phyloP scores from a whole-genome alignment of 2,113 vertebrate genomes.

The Taurulus bubalis region DNA sequence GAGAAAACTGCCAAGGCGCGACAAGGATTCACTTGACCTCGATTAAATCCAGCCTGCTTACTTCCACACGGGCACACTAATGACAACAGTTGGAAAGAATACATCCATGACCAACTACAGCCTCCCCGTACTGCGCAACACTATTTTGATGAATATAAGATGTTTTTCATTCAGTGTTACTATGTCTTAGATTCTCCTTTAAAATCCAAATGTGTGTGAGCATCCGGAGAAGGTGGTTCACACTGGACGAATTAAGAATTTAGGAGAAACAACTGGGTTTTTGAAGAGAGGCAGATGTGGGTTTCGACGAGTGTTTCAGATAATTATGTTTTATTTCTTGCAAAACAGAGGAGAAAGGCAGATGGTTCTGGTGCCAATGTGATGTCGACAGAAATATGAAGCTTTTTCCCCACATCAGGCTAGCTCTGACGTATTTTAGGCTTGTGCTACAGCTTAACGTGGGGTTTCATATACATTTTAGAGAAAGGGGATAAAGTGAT shows the following conservation, averaged over 20 bases:
- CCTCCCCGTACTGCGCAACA: constrained; percentile 12
- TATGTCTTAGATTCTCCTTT: constrained; percentile 14
- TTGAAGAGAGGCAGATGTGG: neutral
- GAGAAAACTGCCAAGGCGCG: constrained; percentile 11
- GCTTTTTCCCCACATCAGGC: neutral
- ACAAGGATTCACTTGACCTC: constrained; percentile 33
- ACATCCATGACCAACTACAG: constrained; percentile 1
- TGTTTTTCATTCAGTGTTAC: neutral
- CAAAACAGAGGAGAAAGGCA: neutral
- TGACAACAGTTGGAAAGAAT: constrained; percentile 27
- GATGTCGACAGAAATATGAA: constrained; percentile 9
- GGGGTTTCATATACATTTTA: neutral
- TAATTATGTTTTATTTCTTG: neutral
- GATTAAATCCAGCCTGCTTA: constrained; percentile 36
- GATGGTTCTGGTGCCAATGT: neutral
- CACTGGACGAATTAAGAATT: neutral
- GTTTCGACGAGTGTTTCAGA: neutral
- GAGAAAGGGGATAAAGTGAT: neutral
- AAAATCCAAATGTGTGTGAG: neutral
- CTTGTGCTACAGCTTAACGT: neutral
- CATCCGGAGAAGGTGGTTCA: neutral
- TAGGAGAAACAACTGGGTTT: neutral
- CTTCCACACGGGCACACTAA: constrained; percentile 24
- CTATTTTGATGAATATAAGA: neutral
- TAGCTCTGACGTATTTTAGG: neutral